Conservation (phyloP, 2,113 vertebrate species). For the Ascaphus truei region DNA sequence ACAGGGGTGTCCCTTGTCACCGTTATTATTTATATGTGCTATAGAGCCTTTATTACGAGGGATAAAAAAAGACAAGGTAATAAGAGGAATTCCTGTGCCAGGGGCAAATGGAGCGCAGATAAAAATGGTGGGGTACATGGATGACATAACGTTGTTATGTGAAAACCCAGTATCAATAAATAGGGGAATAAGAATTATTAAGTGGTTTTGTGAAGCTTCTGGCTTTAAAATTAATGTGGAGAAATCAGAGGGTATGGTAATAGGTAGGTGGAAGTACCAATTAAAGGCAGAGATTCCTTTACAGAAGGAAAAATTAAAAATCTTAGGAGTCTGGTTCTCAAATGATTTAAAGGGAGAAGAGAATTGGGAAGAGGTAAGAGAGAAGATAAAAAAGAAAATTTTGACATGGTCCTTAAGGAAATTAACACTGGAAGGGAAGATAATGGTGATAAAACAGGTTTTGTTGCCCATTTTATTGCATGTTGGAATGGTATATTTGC, state of each 20-base stretch:
- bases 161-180: neutral
- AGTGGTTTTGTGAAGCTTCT: too few relatives aligned
- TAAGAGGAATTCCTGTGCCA: too few relatives aligned
- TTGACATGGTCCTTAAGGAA: neutral
- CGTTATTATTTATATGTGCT: too few relatives aligned
- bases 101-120: too few relatives aligned
- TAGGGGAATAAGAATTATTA: too few relatives aligned
- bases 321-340: neutral
- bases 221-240: too few relatives aligned
- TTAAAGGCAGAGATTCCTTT: too few relatives aligned
- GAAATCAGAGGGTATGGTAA: too few relatives aligned
- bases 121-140: too few relatives aligned
- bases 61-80: neutral
- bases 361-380: neutral
- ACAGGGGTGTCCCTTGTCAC: too few relatives aligned
- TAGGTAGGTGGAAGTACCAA: too few relatives aligned
- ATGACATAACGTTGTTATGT: too few relatives aligned
- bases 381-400: neutral
- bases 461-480: neutral
- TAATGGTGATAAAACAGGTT: neutral
- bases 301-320: neutral
- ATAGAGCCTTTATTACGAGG: neutral
- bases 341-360: neutral
- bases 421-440: neutral
- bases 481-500: neutral